Percentiles rank a stretch among this genome's conserved stretches.
Conservation (phyloP, 2,888 invertebrate species). For the Epinotia ramella region DNA sequence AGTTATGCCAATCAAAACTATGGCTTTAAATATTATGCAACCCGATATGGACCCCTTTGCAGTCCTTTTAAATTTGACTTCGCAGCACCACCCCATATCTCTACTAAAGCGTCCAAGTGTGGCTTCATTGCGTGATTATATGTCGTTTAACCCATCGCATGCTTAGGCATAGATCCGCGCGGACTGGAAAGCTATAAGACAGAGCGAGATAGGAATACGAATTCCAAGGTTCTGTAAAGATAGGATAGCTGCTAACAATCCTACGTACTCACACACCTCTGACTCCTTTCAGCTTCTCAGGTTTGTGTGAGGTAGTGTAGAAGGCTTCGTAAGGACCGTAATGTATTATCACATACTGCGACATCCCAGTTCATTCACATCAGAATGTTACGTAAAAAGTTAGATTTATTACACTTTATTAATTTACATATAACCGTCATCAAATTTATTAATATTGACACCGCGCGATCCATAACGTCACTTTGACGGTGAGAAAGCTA, state of each 20-base stretch:
- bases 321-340: slow-evolving; percentile 69
- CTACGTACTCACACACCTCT: slow-evolving; percentile 56
- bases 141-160: neutral
- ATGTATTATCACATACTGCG: slow-evolving; percentile 64
- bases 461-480: neutral
- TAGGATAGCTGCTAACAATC: neutral
- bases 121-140: no score
- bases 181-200: no score
- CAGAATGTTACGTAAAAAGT: neutral
- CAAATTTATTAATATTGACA: slow-evolving; percentile 4
- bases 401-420: neutral
- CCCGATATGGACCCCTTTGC: no score
- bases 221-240: no score
- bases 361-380: slow-evolving; percentile 51
- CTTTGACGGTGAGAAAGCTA: neutral
- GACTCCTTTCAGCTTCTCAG: slow-evolving; percentile 67
- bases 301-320: slow-evolving; percentile 62
- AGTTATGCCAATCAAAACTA: no score
- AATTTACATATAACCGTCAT: slow-evolving; percentile 4
- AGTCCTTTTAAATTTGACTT: no score
- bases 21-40: no score
- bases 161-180: no score
- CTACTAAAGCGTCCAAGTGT: no score
- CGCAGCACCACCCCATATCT: no score
- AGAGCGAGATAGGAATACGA: no score